Evolutionary conservation across 2,797 vertebrate species (phyloP).

Genomic region (Pelobates cultripes): DNA sequence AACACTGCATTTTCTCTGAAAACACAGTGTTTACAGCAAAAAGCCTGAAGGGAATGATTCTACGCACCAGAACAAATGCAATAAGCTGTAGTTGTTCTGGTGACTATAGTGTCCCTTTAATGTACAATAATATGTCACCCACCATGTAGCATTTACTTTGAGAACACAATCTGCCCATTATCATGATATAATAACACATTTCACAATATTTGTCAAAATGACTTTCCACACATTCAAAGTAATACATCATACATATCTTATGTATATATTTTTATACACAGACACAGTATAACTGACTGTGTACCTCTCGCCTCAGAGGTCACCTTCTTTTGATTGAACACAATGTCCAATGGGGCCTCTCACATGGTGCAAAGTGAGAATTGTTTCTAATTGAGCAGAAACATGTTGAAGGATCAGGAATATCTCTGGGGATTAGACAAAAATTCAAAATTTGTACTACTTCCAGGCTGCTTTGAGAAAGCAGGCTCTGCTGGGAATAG

Average conservation of each 20-base stretch:
- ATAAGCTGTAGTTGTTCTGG: too few species aligned
- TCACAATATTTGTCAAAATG: too few species aligned
- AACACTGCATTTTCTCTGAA: too few species aligned
- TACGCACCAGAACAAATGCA: too few species aligned
- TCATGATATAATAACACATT: too few species aligned
- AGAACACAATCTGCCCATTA: too few species aligned
- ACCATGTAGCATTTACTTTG: too few species aligned
- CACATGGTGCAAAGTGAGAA: slow-evolving; percentile 92
- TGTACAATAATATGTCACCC: too few species aligned
- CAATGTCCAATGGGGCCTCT: slow-evolving; percentile 69
- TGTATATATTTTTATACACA: neutral
- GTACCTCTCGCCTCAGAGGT: slow-evolving; percentile 22
- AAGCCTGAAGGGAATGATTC: too few species aligned
- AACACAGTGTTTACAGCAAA: too few species aligned
- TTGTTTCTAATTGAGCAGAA: slow-evolving; percentile 99
- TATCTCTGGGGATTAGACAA: slow-evolving; percentile 97
- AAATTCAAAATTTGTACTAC: slow-evolving; percentile 94
- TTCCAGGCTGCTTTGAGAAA: slow-evolving; percentile 91
- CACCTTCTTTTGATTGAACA: slow-evolving; percentile 34
- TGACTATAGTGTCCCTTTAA: too few species aligned
- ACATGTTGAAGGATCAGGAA: slow-evolving; percentile 99
- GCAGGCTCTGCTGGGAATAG: slow-evolving; percentile 98
- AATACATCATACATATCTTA: neutral
- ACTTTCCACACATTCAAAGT: too few species aligned
- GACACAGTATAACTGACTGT: slow-evolving; percentile 3